Evolutionary conservation across 2,888 invertebrate species (phyloP).

Genomic region (Dynastes maya): DNA sequence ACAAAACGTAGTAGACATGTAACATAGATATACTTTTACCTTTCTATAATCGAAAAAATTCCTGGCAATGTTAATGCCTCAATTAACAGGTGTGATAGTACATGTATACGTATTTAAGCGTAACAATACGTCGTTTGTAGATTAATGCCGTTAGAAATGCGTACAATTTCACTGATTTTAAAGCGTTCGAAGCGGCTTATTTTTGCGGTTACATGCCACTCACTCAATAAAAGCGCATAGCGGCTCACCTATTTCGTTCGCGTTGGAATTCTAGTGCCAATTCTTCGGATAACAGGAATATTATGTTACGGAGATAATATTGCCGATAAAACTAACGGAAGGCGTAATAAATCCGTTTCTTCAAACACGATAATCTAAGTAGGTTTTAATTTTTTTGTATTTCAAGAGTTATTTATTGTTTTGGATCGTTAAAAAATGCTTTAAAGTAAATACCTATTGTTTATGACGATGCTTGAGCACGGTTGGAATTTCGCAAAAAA

Average conservation of each 20-base stretch:
- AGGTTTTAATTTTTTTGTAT: constrained; percentile 3
- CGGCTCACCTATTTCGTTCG: not conserved
- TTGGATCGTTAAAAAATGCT: not conserved
- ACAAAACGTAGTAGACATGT: too few relatives aligned
- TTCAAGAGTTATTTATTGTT: not conserved
- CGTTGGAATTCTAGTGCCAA: constrained; percentile 24
- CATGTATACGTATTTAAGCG: not conserved
- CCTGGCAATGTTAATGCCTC: constrained; percentile 1
- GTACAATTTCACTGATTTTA: constrained; percentile 23
- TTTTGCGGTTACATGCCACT: not conserved
- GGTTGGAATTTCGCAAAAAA: too few relatives aligned
- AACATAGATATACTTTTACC: too few relatives aligned
- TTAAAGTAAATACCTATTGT: not conserved
- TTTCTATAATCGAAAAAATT: too few relatives aligned
- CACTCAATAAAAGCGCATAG: constrained; percentile 11
- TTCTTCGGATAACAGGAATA: constrained; percentile 13
- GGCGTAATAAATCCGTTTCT: not conserved
- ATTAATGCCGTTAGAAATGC: constrained; percentile 13
- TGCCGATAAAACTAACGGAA: constrained; percentile 9
- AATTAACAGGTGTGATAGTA: constrained; percentile 4
- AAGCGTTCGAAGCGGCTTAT: constrained; percentile 7
- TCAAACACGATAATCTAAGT: not conserved
- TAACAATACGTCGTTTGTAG: not conserved
- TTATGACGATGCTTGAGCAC: too few relatives aligned
- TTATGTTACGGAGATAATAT: not conserved